Evolutionary conservation across 2,113 vertebrate genomes (phyloP).

Genomic region (Petrocephalus zakoni): DNA sequence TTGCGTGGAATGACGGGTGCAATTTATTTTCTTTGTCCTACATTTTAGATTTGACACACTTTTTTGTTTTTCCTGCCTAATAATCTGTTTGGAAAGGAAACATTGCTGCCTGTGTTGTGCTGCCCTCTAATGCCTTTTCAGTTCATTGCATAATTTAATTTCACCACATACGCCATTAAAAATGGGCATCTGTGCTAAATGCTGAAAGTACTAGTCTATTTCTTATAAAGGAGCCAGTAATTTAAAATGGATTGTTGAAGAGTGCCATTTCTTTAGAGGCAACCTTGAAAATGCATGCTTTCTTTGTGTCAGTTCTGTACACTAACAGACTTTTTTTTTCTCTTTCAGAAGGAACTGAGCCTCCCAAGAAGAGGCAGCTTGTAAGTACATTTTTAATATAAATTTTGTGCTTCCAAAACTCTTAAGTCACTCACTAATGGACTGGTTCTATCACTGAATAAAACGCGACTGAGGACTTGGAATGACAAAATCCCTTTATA

Average conservation of each 20-base stretch:
- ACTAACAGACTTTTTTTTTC: constrained; percentile 25
- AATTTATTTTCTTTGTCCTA: neutral
- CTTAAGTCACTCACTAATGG: neutral
- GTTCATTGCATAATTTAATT: neutral
- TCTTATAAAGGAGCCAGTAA: neutral
- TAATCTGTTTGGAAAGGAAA: neutral
- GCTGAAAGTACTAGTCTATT: neutral
- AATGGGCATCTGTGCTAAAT: neutral
- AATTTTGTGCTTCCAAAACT: neutral
- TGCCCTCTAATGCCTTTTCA: constrained; percentile 27
- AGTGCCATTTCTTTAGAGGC: neutral
- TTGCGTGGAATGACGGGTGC: neutral
- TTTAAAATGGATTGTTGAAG: no score
- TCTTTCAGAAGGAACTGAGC: constrained; percentile 89
- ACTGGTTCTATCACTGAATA: neutral
- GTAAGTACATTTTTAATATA: constrained; percentile 68
- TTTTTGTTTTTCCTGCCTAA: neutral
- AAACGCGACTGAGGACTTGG: neutral
- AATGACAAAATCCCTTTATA: neutral
- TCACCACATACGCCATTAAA: no score
- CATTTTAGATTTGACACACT: neutral
- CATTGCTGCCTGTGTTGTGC: constrained; percentile 22
- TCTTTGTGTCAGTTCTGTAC: neutral
- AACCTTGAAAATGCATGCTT: neutral
- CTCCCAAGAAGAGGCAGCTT: constrained; percentile 96